phyloP scores from a whole-genome alignment of 1,140 invertebrate species.

The Carcinoscorpius rotundicauda region DNA sequence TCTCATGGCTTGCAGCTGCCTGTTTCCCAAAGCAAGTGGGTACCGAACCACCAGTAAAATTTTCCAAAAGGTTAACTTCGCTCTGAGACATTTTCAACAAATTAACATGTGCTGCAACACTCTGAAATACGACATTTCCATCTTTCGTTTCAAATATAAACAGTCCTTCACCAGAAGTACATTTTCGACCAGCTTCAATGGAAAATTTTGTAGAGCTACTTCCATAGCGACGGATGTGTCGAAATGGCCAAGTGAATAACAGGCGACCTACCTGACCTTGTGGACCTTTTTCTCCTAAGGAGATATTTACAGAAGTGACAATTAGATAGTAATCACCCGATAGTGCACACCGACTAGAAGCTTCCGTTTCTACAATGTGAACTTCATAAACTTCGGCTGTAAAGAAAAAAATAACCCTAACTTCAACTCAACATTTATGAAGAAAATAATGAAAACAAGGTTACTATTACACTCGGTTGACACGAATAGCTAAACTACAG shows the following conservation, averaged over 20 bases:
- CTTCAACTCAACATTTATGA: no score
- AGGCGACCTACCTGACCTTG: constrained; percentile 29
- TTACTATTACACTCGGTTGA: no score
- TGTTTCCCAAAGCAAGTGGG: no score
- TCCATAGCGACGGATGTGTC: constrained; percentile 69
- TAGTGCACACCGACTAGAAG: constrained; percentile 56
- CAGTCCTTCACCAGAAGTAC: constrained; percentile 67
- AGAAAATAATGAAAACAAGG: no score
- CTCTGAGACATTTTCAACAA: constrained; percentile 17
- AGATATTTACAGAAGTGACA: constrained; percentile 55
- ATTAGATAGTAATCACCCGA: constrained; percentile 55
- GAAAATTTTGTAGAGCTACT: constrained; percentile 67
- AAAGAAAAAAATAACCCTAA: constrained; percentile 5
- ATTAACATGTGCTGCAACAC: constrained; percentile 20
- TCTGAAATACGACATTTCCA: constrained; percentile 24
- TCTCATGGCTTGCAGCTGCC: no score
- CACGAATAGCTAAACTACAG: no score
- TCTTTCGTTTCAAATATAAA: constrained; percentile 51
- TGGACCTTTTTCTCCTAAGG: constrained; percentile 48
- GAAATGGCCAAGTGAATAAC: constrained; percentile 72
- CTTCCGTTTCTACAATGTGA: constrained; percentile 60
- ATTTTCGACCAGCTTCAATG: constrained; percentile 81
- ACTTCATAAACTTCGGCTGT: constrained; percentile 45
- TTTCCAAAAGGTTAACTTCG: not conserved
- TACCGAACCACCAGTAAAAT: no score